These are phyloP conservation scores for Anthophora plumipes DNA, from an alignment of 2,888 invertebrate genomes.

Conservation along the genomic window DNA sequence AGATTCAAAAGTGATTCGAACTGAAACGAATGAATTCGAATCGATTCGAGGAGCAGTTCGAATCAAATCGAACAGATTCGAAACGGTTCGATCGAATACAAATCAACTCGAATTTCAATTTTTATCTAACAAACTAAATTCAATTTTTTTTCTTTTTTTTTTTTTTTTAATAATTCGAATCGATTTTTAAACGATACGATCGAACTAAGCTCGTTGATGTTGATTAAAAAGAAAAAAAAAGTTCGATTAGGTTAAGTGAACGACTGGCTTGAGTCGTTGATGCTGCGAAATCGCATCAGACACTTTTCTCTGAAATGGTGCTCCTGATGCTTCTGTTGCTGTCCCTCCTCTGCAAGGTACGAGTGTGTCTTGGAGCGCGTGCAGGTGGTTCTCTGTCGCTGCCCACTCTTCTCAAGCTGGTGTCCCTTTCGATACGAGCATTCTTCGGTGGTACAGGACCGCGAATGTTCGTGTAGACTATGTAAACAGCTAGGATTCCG, in stretches of 20 bases:
- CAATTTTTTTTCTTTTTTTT: too few relatives aligned
- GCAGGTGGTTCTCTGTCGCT: constrained; percentile 76
- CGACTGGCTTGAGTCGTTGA: neutral
- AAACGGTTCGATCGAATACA: neutral
- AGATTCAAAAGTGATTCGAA: too few relatives aligned
- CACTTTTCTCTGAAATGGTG: constrained; percentile 81
- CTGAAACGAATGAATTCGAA: neutral
- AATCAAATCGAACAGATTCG: neutral
- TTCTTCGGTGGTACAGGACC: constrained; percentile 74
- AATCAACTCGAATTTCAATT: neutral
- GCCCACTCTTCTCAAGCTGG: constrained; percentile 77
- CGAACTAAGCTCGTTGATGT: neutral
- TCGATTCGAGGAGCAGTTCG: neutral
- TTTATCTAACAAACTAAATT: too few relatives aligned
- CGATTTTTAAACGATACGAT: too few relatives aligned
- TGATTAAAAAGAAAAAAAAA: too few relatives aligned
- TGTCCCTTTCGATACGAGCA: constrained; percentile 74
- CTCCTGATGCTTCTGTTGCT: constrained; percentile 79
- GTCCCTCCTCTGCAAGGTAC: constrained; percentile 74
- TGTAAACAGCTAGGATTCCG: constrained; percentile 81
- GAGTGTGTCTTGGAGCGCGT: constrained; percentile 53
- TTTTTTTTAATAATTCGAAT: too few relatives aligned
- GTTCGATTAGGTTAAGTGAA: constrained; percentile 7
- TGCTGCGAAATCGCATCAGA: constrained; percentile 62
- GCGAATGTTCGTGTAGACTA: constrained; percentile 80